phyloP scores from a whole-genome alignment of 2,113 vertebrate species.

The Eptesicus fuscus region DNA sequence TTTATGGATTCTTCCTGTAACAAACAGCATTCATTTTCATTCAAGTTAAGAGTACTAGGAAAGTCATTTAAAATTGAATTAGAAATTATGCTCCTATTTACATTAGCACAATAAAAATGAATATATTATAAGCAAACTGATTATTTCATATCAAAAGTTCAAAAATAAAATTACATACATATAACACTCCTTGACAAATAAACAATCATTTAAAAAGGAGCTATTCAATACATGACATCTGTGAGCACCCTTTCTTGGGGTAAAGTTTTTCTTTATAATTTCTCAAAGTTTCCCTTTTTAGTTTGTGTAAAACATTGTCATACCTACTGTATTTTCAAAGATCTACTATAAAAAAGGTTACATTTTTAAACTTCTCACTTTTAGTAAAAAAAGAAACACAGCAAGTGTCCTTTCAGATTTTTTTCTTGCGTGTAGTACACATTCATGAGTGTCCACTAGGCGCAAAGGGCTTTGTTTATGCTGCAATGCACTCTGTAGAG shows the following conservation, averaged over 20 bases:
- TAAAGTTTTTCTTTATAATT: slow-evolving; percentile 34
- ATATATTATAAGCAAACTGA: slow-evolving; percentile 66
- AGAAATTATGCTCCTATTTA: slow-evolving; percentile 50
- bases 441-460: slow-evolving; percentile 33
- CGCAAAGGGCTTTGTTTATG: background rate
- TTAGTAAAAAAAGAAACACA: background rate
- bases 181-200: slow-evolving; percentile 62
- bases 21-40: slow-evolving; percentile 49
- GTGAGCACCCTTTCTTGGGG: slow-evolving; percentile 14
- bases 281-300: slow-evolving; percentile 23
- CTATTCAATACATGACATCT: background rate
- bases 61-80: slow-evolving; percentile 65
- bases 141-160: slow-evolving; percentile 77
- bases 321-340: slow-evolving; percentile 12
- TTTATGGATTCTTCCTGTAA: slow-evolving; percentile 30
- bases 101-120: slow-evolving; percentile 72
- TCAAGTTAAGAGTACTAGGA: slow-evolving; percentile 55
- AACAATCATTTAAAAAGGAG: slow-evolving; percentile 46
- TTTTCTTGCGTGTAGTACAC: background rate
- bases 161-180: slow-evolving; percentile 72
- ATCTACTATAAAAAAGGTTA: slow-evolving; percentile 53
- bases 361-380: slow-evolving; percentile 32
- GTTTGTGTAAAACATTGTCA: background rate
- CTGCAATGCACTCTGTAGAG: background rate
- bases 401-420: background rate